A percentile compares a stretch with the other conserved stretches of the same genome.
Evolutionary conservation across 1,140 invertebrate species (phyloP).

Genomic region (Condylostylus longicornis): DNA sequence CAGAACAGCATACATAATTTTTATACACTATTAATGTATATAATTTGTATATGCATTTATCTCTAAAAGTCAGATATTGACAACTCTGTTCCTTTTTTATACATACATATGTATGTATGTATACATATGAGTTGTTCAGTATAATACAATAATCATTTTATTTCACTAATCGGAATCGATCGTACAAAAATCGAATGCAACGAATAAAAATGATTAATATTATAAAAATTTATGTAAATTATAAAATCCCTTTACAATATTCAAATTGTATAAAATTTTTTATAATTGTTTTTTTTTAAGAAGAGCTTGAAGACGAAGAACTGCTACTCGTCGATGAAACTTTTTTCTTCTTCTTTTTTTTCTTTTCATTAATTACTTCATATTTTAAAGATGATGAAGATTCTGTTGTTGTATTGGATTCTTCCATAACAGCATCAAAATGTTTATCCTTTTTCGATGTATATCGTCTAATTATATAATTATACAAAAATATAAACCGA

Average conservation of each 20-base stretch:
- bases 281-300: neutral
- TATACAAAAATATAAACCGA: neutral
- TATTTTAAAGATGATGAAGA: neutral
- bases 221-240: neutral
- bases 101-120: no score
- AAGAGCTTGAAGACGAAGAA: neutral
- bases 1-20: no score
- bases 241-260: neutral
- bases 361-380: neutral
- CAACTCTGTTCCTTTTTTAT: neutral
- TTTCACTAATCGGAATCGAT: no score
- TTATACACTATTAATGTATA: neutral
- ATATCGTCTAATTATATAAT: neutral
- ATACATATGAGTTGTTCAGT: no score
- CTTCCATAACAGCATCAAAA: slow-evolving; percentile 1
- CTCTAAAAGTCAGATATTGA: neutral
- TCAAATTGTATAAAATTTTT: neutral
- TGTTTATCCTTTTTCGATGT: neutral
- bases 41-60: neutral
- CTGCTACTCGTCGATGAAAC: neutral
- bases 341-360: neutral
- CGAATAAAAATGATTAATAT: no score
- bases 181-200: no score
- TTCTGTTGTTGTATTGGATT: neutral
- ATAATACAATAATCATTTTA: no score